phyloP scores from a whole-genome alignment of 2,797 vertebrate genomes.

The Centroberyx gerrardi region DNA sequence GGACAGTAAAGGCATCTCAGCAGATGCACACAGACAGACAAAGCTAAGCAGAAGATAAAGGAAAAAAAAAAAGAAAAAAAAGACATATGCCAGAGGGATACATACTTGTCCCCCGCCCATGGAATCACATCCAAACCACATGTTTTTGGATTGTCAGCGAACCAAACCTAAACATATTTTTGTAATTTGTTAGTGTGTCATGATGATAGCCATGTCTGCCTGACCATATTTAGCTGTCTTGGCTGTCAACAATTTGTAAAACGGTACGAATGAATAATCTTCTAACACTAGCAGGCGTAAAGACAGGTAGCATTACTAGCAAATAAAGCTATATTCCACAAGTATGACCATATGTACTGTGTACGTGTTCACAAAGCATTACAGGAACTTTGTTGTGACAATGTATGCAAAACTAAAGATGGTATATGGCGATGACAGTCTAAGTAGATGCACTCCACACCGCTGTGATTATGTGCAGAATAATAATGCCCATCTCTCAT shows the following conservation, averaged over 20 bases:
- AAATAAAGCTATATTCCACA: too few species aligned
- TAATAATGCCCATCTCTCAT: slow-evolving; percentile 30
- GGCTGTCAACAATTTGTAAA: background rate
- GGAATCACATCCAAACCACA: background rate
- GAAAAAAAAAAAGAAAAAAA: background rate
- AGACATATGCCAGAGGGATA: background rate
- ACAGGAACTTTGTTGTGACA: too few species aligned
- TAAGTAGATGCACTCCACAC: background rate
- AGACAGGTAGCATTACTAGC: background rate
- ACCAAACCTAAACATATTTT: too few species aligned
- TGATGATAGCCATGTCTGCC: background rate
- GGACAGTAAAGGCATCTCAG: slow-evolving; percentile 13
- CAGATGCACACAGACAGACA: slow-evolving; percentile 6
- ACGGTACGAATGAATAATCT: background rate
- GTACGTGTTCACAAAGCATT: too few species aligned
- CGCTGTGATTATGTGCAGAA: slow-evolving; percentile 17
- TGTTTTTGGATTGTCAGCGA: background rate
- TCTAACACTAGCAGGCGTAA: background rate
- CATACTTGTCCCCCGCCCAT: background rate
- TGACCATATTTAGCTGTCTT: background rate
- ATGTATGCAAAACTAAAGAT: too few species aligned
- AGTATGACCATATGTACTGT: background rate
- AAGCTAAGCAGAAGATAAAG: background rate
- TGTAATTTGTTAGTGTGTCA: background rate
- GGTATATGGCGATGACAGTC: background rate